Evolutionary conservation across 2,797 vertebrate genomes (phyloP).

Genomic region (Melanotaenia maccullochi): DNA sequence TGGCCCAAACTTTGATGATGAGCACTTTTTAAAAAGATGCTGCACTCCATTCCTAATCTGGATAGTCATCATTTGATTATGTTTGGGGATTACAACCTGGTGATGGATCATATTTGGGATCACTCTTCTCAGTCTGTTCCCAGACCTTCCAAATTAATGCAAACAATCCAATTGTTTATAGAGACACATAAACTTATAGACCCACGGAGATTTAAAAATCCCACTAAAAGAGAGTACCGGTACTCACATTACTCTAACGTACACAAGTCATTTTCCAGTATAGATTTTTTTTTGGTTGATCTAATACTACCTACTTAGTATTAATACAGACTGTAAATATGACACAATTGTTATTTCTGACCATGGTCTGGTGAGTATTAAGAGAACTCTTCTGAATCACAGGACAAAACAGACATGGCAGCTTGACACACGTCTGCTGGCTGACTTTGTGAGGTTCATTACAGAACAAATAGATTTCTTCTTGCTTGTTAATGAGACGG

Average conservation of each 20-base stretch:
- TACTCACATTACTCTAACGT: not conserved
- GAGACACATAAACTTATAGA: constrained; percentile 8
- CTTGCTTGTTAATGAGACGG: not conserved
- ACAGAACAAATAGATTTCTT: constrained; percentile 12
- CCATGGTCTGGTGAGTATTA: too few relatives aligned
- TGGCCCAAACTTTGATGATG: too few relatives aligned
- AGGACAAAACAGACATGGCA: not conserved
- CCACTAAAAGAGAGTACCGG: not conserved
- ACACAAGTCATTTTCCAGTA: constrained; percentile 2
- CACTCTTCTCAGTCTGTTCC: too few relatives aligned
- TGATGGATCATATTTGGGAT: too few relatives aligned
- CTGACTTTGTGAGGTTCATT: constrained; percentile 6
- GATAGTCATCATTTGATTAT: too few relatives aligned
- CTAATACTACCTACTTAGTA: too few relatives aligned
- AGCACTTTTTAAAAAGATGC: too few relatives aligned
- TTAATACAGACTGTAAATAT: not conserved
- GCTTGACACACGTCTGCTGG: not conserved
- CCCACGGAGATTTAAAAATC: not conserved
- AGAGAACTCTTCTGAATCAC: too few relatives aligned
- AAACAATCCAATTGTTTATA: constrained; percentile 10
- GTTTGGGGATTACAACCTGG: too few relatives aligned
- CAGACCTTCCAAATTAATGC: not conserved
- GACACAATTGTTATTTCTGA: not conserved
- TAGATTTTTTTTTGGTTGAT: not conserved
- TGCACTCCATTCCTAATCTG: too few relatives aligned